These are phyloP conservation scores for Neosilurus hyrtlii DNA, from an alignment of 2,797 vertebrate genomes.

Conservation along the genomic window DNA sequence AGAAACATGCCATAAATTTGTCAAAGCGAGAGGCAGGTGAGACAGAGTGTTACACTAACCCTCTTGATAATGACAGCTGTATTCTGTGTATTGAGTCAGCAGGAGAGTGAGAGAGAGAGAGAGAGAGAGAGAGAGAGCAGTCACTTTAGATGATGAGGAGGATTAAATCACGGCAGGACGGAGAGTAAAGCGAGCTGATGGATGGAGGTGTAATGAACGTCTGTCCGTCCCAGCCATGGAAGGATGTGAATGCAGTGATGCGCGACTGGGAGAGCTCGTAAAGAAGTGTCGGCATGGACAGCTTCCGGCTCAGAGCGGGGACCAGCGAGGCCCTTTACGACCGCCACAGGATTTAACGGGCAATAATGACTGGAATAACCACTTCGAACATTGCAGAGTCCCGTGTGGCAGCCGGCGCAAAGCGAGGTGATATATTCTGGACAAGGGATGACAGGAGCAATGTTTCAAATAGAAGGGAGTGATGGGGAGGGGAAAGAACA, in stretches of 20 bases:
- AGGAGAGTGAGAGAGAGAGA: slow-evolving; percentile 18
- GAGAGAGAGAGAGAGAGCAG: slow-evolving; percentile 55
- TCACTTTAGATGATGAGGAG: slow-evolving; percentile 90
- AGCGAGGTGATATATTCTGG: slow-evolving; percentile 61
- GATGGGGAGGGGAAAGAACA: slow-evolving; percentile 28
- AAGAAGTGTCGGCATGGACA: slow-evolving; percentile 81
- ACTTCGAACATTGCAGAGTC: slow-evolving; percentile 77
- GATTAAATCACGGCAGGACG: slow-evolving; percentile 85
- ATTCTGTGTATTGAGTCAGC: slow-evolving; percentile 75
- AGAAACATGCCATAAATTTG: slow-evolving; percentile 91
- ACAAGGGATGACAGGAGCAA: slow-evolving; percentile 65
- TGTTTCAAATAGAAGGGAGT: slow-evolving; percentile 67
- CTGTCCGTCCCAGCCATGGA: slow-evolving; percentile 69
- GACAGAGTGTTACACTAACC: slow-evolving; percentile 67
- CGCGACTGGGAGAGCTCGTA: slow-evolving; percentile 85
- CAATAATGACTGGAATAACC: slow-evolving; percentile 81
- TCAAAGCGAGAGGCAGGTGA: slow-evolving; percentile 66
- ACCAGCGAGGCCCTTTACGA: slow-evolving; percentile 80
- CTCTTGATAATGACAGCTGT: slow-evolving; percentile 82
- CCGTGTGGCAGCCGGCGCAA: slow-evolving; percentile 34
- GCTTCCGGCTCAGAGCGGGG: slow-evolving; percentile 79
- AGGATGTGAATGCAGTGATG: slow-evolving; percentile 73
- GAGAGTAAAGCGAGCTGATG: slow-evolving; percentile 53
- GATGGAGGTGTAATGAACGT: slow-evolving; percentile 81
- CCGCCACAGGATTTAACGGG: slow-evolving; percentile 85